Base-by-base conservation (phyloP, 2,113 vertebrate genomes). In the Eidolon helvum region DNA sequence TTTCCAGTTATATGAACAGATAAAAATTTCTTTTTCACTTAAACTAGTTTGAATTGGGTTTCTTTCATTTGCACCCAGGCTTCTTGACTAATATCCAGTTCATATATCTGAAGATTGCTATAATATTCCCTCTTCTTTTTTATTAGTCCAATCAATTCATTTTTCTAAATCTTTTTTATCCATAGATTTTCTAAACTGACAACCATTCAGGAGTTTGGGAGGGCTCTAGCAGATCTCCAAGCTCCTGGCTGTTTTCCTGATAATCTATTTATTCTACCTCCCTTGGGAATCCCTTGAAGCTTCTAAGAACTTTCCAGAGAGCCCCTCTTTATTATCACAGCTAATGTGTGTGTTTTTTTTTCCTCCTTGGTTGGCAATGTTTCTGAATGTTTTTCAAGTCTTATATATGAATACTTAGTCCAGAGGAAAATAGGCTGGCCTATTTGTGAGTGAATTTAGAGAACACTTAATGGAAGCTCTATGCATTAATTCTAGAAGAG, bases 381-480 rank as follows among this genome's bases (percentile, higher is more conserved):
- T 90, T 95, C 90, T 95, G 94, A 96, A 80, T 90, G 94, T 80
- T 96, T 95, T 82, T 95, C 87, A 87, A 65, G 84, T 89, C 71
- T 84, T 88, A 38, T 12, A 68, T 97, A 82, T 94, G 85, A 95
- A 91, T 87, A 92, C 57, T 90, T 40, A 88, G 74, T 33, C 1
- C n/a, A 90, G 63, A 91, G 83, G 40, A 93, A 86, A 97, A 96
- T 75, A 95, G 83, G 90, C 48, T 55, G 94, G 69, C 94, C 79
- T 96, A 77, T 71, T 95, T 87, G 63, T 35, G 79, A 96, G 74
- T 65, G 75, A 50, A 91, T 90, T 95, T 92, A 96, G 90, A 96
- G 87, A 91, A 93, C 87, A 72, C 87, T 97, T 97, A 93, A 93
- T 95, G 90, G 96, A 97, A 93, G 63, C 95, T 78, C 69, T 57